Conservation (phyloP, 2,797 vertebrate species). For the Alosa sapidissima region DNA sequence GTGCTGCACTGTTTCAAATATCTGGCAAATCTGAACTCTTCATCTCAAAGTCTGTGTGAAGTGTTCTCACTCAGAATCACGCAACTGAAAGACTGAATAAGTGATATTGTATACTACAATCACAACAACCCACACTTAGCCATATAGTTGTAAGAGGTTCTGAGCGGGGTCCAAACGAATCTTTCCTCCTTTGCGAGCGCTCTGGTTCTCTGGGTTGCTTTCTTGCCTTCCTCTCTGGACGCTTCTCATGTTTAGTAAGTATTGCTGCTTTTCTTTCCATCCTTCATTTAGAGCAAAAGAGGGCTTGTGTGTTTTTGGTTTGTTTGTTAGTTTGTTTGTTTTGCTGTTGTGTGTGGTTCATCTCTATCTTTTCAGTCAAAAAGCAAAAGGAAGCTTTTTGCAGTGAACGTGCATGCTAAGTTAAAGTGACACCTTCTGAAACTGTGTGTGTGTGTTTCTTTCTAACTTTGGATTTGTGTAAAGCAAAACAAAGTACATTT, state of each 20-base stretch:
- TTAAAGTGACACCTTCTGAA: neutral
- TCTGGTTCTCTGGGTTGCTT: constrained; percentile 21
- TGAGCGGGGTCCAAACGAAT: neutral
- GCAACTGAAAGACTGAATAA: neutral
- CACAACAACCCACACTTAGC: neutral
- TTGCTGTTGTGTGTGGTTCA: neutral
- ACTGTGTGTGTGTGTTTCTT: no score
- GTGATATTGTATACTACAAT: neutral
- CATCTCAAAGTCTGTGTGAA: neutral
- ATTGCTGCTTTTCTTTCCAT: constrained; percentile 35
- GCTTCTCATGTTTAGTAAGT: constrained; percentile 45
- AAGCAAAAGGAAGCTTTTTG: neutral
- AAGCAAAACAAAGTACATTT: neutral
- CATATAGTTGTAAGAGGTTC: neutral
- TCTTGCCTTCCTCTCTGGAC: constrained; percentile 31
- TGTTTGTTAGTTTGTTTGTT: neutral
- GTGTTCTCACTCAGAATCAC: neutral
- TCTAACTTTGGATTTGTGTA: neutral
- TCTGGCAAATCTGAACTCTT: neutral
- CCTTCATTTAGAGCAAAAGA: neutral
- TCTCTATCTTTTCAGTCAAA: neutral
- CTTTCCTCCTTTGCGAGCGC: neutral
- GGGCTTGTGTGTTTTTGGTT: neutral
- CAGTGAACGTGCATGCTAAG: neutral
- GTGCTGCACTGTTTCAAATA: neutral